These are phyloP conservation scores for Amazona vittata DNA, from an alignment of 2,113 vertebrate genomes.

Conservation along the genomic window DNA sequence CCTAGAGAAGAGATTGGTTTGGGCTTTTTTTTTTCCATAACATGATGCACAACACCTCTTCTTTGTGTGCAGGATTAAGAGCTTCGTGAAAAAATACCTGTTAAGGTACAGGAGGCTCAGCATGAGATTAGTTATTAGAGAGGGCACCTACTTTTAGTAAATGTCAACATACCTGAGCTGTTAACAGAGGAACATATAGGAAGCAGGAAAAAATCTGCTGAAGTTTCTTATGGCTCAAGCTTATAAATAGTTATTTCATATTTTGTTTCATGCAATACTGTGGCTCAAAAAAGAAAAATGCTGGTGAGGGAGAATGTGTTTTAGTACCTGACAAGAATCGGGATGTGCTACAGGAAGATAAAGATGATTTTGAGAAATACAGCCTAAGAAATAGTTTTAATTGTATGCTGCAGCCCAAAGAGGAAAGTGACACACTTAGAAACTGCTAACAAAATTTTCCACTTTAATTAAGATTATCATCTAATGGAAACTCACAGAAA, in stretches of 20 bases:
- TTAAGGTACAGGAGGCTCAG: background rate
- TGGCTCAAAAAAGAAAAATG: background rate
- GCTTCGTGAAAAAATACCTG: background rate
- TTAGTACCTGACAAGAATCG: background rate
- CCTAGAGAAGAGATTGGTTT: background rate
- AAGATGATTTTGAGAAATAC: background rate
- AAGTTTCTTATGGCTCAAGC: background rate
- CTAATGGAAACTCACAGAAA: background rate
- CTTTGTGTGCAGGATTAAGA: background rate
- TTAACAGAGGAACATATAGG: background rate
- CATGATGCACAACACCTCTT: background rate
- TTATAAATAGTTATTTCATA: background rate
- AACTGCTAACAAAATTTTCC: background rate
- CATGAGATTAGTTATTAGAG: background rate
- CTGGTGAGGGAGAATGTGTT: background rate
- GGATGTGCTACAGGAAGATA: background rate
- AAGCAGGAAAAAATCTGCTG: background rate
- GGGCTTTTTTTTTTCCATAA: background rate
- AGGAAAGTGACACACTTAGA: background rate
- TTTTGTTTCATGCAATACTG: background rate
- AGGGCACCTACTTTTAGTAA: background rate
- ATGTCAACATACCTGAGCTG: background rate
- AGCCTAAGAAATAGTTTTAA: background rate
- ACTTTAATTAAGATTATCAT: background rate
- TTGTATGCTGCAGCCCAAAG: background rate